Percentiles rank a stretch among this genome's conserved stretches.
Evolutionary conservation across 2,888 invertebrate genomes (phyloP).

Genomic region (Chrysolina americana): DNA sequence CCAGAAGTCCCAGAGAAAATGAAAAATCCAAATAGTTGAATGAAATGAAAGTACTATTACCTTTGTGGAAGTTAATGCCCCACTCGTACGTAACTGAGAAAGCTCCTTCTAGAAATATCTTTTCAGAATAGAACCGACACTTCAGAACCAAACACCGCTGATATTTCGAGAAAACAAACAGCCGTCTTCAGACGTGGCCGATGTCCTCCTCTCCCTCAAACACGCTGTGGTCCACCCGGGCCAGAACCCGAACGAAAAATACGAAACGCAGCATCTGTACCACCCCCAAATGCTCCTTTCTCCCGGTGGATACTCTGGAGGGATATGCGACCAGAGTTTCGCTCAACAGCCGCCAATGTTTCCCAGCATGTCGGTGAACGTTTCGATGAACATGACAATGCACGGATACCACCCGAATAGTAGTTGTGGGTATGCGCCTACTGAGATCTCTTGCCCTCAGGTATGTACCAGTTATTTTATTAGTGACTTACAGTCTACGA

Average conservation of each 20-base stretch:
- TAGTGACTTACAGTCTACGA: too few relatives aligned
- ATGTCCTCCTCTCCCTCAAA: slow-evolving; percentile 88
- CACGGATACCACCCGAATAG: slow-evolving; percentile 78
- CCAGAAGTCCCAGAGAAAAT: too few relatives aligned
- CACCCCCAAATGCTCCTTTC: slow-evolving; percentile 75
- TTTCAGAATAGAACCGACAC: slow-evolving; percentile 59
- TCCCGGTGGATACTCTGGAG: slow-evolving; percentile 68
- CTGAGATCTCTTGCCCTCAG: slow-evolving; percentile 80
- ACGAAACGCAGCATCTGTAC: slow-evolving; percentile 55
- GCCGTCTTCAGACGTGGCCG: slow-evolving; percentile 79
- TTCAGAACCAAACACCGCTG: slow-evolving; percentile 55
- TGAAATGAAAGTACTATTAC: too few relatives aligned
- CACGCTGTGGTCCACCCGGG: slow-evolving; percentile 90
- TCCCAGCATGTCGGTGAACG: slow-evolving; percentile 96
- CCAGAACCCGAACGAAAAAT: slow-evolving; percentile 62
- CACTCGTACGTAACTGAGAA: neutral
- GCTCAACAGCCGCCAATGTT: slow-evolving; percentile 73
- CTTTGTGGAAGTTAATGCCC: too few relatives aligned
- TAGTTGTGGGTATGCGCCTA: slow-evolving; percentile 64
- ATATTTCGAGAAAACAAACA: slow-evolving; percentile 59
- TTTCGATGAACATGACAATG: slow-evolving; percentile 99
- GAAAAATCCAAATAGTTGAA: too few relatives aligned
- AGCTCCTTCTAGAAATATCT: slow-evolving; percentile 31
- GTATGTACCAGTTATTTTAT: slow-evolving; percentile 64
- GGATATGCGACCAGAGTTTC: slow-evolving; percentile 63